A percentile compares a stretch with the other conserved stretches of the same genome.
These are phyloP conservation scores for Operophtera brumata DNA, from an alignment of 2,888 invertebrate genomes.

Conservation along the genomic window DNA sequence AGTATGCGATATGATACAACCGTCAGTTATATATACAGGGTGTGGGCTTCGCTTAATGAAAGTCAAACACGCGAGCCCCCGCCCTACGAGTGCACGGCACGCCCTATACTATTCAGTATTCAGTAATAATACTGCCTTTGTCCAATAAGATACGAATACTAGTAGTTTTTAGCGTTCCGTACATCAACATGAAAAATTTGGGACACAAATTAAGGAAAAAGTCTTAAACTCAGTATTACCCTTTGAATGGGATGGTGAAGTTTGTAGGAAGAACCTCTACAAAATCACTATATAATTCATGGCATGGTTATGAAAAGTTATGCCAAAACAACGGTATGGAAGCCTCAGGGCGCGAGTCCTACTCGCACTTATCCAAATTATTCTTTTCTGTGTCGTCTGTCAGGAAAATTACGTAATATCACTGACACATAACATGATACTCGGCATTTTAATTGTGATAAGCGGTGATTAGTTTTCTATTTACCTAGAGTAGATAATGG, in stretches of 20 bases:
- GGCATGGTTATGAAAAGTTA: too few species aligned
- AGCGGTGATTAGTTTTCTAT: background rate
- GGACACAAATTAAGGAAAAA: too few species aligned
- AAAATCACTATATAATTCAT: too few species aligned
- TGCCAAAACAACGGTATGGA: too few species aligned
- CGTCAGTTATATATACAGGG: constrained; percentile 49
- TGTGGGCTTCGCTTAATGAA: constrained; percentile 68
- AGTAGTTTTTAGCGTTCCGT: too few species aligned
- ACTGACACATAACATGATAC: background rate
- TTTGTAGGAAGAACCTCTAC: too few species aligned
- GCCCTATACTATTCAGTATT: constrained; percentile 39
- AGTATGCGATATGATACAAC: constrained; percentile 28
- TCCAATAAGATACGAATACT: constrained; percentile 17
- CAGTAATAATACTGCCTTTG: constrained; percentile 46
- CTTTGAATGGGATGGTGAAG: too few species aligned
- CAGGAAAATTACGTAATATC: background rate
- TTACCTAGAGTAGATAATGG: background rate
- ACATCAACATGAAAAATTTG: too few species aligned
- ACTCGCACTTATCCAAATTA: too few species aligned
- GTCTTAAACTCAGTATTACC: too few species aligned
- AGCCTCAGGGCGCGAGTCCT: too few species aligned
- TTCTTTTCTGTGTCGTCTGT: background rate
- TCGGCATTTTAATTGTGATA: constrained; percentile 1
- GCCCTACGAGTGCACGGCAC: constrained; percentile 42
- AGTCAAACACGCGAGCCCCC: constrained; percentile 70